Conservation (phyloP, 2,797 vertebrate species). For the Premnoplex brunnescens region DNA sequence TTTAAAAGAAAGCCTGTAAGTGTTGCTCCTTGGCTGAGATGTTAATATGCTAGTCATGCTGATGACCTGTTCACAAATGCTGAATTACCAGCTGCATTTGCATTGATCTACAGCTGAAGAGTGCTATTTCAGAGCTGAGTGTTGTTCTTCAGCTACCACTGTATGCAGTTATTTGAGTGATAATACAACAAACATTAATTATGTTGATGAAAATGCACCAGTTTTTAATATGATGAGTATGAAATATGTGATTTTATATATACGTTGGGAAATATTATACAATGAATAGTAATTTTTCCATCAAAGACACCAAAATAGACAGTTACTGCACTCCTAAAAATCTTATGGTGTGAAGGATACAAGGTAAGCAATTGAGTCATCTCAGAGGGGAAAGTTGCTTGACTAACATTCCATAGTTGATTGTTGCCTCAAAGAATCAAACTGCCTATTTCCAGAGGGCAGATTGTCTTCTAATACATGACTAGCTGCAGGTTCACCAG, state of each 20-base stretch:
- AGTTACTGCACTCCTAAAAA: background rate
- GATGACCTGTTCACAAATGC: background rate
- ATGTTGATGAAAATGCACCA: background rate
- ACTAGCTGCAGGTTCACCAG: background rate
- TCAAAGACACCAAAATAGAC: background rate
- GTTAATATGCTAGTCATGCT: constrained; percentile 19
- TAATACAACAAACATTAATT: constrained; percentile 17
- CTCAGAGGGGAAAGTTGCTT: background rate
- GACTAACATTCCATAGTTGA: background rate
- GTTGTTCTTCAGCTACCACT: background rate
- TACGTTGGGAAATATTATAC: background rate
- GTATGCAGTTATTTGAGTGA: background rate
- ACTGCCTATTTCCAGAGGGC: background rate
- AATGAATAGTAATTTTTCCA: background rate
- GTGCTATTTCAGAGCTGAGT: background rate
- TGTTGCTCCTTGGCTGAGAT: constrained; percentile 2
- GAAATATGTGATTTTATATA: background rate
- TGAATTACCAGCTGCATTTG: constrained; percentile 6
- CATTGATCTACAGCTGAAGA: background rate
- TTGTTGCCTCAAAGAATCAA: background rate
- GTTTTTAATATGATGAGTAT: background rate
- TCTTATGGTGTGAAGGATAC: background rate
- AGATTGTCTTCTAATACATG: background rate
- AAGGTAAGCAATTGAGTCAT: background rate
- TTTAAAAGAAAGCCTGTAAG: background rate